Percentiles rank a stretch among this genome's conserved stretches.
Conservation (phyloP, 2,888 invertebrate genomes). For the Gonocerus acuteangulatus region DNA sequence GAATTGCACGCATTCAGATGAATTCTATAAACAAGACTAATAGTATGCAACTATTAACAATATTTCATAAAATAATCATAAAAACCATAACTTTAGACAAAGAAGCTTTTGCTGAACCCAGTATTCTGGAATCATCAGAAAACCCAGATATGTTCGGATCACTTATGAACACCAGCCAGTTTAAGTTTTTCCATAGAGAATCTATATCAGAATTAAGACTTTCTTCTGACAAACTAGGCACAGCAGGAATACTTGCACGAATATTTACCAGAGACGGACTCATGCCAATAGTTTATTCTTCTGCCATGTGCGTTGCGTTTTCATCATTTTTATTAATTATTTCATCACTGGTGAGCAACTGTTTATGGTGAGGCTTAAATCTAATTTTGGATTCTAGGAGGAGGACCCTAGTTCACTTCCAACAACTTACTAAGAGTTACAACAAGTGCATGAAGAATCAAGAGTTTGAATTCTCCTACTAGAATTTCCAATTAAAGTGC, state of each 20-base stretch:
- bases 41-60: background rate
- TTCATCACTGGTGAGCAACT: no score
- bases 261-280: constrained; percentile 12
- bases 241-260: constrained; percentile 13
- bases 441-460: no score
- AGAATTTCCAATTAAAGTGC: no score
- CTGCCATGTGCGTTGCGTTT: no score
- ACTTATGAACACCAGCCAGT: background rate
- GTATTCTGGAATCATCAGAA: background rate
- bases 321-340: no score
- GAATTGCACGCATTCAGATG: background rate
- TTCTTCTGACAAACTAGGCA: background rate
- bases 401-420: no score
- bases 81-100: background rate
- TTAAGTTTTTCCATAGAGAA: background rate
- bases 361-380: no score
- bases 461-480: no score
- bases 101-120: background rate
- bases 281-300: background rate
- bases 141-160: constrained; percentile 3
- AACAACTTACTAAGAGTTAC: no score
- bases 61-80: constrained; percentile 1
- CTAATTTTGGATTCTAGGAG: no score
- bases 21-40: background rate
- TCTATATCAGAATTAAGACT: background rate